Percentiles rank a stretch among this genome's conserved stretches.
Conservation (phyloP, 2,797 vertebrate species). For the Rhinatrema bivittatum region DNA sequence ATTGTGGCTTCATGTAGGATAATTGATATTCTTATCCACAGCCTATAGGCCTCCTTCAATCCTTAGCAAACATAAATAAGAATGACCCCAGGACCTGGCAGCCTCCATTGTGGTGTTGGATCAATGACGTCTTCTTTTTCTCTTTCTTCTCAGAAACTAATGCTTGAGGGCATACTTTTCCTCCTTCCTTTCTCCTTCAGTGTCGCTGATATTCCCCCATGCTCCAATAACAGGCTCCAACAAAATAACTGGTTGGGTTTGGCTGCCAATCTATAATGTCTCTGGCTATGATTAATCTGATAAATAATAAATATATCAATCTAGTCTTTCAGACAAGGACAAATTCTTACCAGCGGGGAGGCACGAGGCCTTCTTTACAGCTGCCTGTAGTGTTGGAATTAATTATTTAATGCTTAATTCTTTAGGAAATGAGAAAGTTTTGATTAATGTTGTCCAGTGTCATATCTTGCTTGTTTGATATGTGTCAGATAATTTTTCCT, state of each 20-base stretch:
- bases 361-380: slow-evolving; percentile 84
- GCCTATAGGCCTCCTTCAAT: slow-evolving; percentile 46
- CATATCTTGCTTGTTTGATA: slow-evolving; percentile 90
- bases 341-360: slow-evolving; percentile 98
- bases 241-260: slow-evolving; percentile 56
- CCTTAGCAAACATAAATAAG: slow-evolving; percentile 65
- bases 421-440: slow-evolving; percentile 96
- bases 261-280: slow-evolving; percentile 81
- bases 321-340: slow-evolving; percentile 97
- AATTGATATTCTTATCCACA: slow-evolving; percentile 41
- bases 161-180: slow-evolving; percentile 38
- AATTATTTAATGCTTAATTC: slow-evolving; percentile 99
- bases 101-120: slow-evolving; percentile 51
- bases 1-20: slow-evolving; percentile 31
- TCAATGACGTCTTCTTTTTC: slow-evolving; percentile 51
- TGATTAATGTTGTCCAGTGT: slow-evolving; percentile 95
- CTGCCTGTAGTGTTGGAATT: slow-evolving; percentile 89
- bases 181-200: slow-evolving; percentile 15
- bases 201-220: slow-evolving; percentile 33
- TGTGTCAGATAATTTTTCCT: slow-evolving; percentile 86
- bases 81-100: slow-evolving; percentile 64
- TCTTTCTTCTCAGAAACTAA: slow-evolving; percentile 29
- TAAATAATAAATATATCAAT: slow-evolving; percentile 99
- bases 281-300: slow-evolving; percentile 97
- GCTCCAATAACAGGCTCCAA: slow-evolving; percentile 44